phyloP scores from a whole-genome alignment of 2,888 invertebrate genomes.

The Synergus laeviventris region DNA sequence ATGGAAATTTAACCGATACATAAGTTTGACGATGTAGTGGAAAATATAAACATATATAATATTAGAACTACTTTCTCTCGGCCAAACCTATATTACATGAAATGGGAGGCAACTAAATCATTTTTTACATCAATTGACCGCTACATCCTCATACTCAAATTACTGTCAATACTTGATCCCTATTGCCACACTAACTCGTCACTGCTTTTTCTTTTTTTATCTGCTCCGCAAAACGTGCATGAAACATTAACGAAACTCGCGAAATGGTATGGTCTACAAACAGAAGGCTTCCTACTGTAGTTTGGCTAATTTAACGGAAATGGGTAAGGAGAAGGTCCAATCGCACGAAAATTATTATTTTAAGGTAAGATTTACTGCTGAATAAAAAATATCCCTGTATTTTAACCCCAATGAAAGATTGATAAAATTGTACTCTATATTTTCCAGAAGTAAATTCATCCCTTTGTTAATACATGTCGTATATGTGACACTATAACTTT shows the following conservation, averaged over 20 bases:
- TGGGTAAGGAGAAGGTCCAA: constrained; percentile 58
- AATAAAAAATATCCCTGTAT: neutral
- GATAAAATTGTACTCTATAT: neutral
- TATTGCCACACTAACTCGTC: constrained; percentile 41
- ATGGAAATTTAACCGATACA: neutral
- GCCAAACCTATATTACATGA: constrained; percentile 16
- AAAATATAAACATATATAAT: constrained; percentile 1
- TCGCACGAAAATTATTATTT: constrained; percentile 17
- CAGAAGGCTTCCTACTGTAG: constrained; percentile 74
- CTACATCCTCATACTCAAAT: constrained; percentile 41
- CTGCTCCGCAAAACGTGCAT: constrained; percentile 61
- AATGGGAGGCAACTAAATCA: constrained; percentile 7
- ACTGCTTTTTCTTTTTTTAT: constrained; percentile 60
- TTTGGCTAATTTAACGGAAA: constrained; percentile 72
- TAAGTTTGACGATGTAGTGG: constrained; percentile 12
- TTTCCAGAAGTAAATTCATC: neutral
- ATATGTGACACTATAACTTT: neutral
- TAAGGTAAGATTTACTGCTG: constrained; percentile 24
- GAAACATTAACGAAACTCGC: constrained; percentile 51
- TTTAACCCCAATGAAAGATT: too few species aligned
- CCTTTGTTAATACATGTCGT: neutral
- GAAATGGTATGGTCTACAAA: constrained; percentile 49
- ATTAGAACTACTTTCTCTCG: constrained; percentile 14
- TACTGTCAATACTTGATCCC: constrained; percentile 18
- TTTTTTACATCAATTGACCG: constrained; percentile 38